Percentiles rank a stretch among this genome's conserved stretches.
These are phyloP conservation scores for Ommatoiulus sabulosus DNA, from an alignment of 2,888 invertebrate species.

Conservation along the genomic window DNA sequence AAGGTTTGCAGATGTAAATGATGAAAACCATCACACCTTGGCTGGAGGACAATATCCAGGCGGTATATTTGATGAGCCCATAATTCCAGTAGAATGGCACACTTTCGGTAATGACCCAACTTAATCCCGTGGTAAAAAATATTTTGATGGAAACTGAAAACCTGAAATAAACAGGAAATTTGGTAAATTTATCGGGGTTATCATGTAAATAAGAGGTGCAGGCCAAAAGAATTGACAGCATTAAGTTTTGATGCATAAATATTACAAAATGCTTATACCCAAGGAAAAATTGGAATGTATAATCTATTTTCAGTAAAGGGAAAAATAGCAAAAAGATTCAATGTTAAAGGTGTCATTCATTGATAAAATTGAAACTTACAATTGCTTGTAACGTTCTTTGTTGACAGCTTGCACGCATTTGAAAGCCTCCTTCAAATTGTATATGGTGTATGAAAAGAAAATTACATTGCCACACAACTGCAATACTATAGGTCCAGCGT, in stretches of 20 bases:
- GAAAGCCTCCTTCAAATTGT: conserved; percentile 45
- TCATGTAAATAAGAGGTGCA: too few relatives aligned
- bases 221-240: too few relatives aligned
- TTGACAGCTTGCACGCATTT: conserved; percentile 54
- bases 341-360: neutral
- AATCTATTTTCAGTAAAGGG: too few relatives aligned
- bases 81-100: neutral
- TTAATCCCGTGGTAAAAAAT: conserved; percentile 57
- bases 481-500: neutral
- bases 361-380: conserved; percentile 54
- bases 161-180: neutral
- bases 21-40: conserved; percentile 56
- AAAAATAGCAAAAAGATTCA: neutral
- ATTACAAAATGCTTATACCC: too few relatives aligned
- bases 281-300: too few relatives aligned
- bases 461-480: neutral
- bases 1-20: conserved; percentile 56
- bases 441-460: neutral
- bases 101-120: conserved; percentile 53
- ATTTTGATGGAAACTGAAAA: conserved; percentile 54
- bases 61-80: neutral
- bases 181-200: too few relatives aligned
- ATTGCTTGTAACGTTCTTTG: conserved; percentile 54
- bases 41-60: conserved; percentile 49
- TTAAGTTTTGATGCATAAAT: too few relatives aligned